phyloP scores from a whole-genome alignment of 2,797 vertebrate species.

The Crossoptilon crossoptilon region DNA sequence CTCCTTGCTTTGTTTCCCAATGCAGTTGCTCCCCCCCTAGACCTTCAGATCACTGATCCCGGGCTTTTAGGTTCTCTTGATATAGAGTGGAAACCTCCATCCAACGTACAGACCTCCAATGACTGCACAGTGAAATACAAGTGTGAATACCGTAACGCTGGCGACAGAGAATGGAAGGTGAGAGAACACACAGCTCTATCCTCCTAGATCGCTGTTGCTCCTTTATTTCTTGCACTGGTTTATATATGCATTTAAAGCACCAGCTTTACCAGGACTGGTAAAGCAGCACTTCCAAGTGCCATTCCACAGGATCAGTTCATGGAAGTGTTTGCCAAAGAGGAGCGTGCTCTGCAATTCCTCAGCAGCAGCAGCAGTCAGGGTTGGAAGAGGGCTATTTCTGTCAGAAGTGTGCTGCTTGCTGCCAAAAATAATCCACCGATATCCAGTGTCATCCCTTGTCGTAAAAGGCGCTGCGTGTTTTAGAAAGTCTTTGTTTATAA shows the following conservation, averaged over 20 bases:
- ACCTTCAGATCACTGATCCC: conserved; percentile 77
- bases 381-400: background rate
- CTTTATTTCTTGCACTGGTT: background rate
- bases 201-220: background rate
- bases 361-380: background rate
- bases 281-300: background rate
- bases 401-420: background rate
- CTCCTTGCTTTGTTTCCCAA: background rate
- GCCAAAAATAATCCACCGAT: background rate
- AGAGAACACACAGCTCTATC: background rate
- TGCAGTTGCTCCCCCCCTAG: conserved; percentile 77
- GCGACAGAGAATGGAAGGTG: conserved; percentile 77
- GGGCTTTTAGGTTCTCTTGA: conserved; percentile 78
- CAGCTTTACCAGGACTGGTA: background rate
- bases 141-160: conserved; percentile 63
- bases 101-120: background rate
- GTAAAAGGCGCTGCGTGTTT: background rate
- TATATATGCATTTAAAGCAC: background rate
- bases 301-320: background rate
- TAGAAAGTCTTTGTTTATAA: background rate
- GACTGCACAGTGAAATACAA: conserved; percentile 73
- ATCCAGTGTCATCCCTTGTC: background rate
- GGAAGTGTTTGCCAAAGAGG: background rate
- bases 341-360: background rate
- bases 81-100: conserved; percentile 77